Percentiles rank a stretch among this genome's conserved stretches.
Conservation (phyloP, 2,797 vertebrate genomes). For the Gymnopithys bicolor region DNA sequence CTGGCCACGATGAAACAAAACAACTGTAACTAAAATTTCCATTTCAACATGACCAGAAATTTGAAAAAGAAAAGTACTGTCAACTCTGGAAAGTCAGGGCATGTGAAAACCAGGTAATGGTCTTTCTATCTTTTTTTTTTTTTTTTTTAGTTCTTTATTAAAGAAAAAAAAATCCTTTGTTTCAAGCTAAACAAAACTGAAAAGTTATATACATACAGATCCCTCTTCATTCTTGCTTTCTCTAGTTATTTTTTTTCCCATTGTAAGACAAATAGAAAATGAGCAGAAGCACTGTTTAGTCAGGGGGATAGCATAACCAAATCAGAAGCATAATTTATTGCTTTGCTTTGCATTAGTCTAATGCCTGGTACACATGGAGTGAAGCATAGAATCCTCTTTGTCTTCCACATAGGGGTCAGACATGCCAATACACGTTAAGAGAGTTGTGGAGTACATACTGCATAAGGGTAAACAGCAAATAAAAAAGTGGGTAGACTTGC, state of each 20-base stretch:
- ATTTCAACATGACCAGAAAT: background rate
- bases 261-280: background rate
- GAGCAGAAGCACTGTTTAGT: background rate
- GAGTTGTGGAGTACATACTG: background rate
- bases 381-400: background rate
- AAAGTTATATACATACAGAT: background rate
- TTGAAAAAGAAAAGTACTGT: background rate
- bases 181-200: background rate
- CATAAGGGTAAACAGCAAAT: constrained; percentile 26
- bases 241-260: background rate
- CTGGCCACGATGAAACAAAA: background rate
- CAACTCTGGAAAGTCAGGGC: background rate
- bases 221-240: background rate
- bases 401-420: background rate
- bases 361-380: background rate
- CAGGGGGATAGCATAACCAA: background rate
- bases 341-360: background rate
- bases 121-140: background rate
- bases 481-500: constrained; percentile 50
- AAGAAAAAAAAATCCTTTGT: background rate
- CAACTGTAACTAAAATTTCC: background rate
- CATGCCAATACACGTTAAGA: background rate
- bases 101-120: background rate
- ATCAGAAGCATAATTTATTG: background rate
- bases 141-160: background rate